Conservation (phyloP, 1,140 invertebrate genomes). For the Planococcus citri region DNA sequence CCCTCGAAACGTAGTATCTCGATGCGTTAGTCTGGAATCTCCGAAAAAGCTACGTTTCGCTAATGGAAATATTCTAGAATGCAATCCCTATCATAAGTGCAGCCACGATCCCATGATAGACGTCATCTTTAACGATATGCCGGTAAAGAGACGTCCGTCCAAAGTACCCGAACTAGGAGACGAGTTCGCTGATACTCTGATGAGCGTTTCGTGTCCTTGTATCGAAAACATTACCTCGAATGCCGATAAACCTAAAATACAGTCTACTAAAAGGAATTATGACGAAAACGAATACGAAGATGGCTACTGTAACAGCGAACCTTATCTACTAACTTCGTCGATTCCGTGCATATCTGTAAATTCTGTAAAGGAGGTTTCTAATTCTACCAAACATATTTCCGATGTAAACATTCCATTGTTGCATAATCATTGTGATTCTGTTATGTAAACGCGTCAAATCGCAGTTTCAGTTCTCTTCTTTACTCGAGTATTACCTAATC, state of each 20-base stretch:
- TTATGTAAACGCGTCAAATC: neutral
- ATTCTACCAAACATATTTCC: neutral
- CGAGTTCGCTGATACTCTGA: slow-evolving; percentile 35
- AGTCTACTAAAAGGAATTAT: neutral
- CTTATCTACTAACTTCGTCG: neutral
- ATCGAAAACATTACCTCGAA: slow-evolving; percentile 39
- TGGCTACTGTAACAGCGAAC: slow-evolving; percentile 4
- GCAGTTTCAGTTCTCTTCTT: no score
- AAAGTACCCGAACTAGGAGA: slow-evolving; percentile 31
- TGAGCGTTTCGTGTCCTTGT: slow-evolving; percentile 46
- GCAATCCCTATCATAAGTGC: slow-evolving; percentile 23
- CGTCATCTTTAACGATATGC: slow-evolving; percentile 38
- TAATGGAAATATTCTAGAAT: slow-evolving; percentile 42
- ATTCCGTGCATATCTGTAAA: neutral
- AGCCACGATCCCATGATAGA: slow-evolving; percentile 42
- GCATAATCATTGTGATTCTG: neutral
- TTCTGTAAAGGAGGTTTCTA: neutral
- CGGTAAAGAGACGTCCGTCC: slow-evolving; percentile 33
- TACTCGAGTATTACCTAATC: no score
- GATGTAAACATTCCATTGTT: slow-evolving; percentile 8
- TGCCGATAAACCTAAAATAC: slow-evolving; percentile 22
- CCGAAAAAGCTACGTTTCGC: slow-evolving; percentile 66
- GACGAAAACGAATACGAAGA: slow-evolving; percentile 1
- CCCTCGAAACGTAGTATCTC: slow-evolving; percentile 30
- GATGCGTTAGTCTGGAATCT: slow-evolving; percentile 64